Evolutionary conservation across 2,113 vertebrate species (phyloP).

Genomic region (Spermophilus dauricus): DNA sequence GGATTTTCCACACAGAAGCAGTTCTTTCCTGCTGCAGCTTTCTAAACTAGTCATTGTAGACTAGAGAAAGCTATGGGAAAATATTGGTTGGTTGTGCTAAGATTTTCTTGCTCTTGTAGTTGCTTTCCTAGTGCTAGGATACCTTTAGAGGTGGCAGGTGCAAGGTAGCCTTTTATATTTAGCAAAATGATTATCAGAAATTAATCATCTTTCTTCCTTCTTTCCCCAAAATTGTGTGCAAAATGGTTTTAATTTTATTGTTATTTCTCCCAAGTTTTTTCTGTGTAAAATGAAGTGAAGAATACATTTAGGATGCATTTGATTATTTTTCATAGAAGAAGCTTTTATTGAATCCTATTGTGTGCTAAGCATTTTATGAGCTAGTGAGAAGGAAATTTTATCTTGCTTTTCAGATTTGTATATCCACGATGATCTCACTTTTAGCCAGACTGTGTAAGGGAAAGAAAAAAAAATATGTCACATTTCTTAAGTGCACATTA

Average conservation of each 20-base stretch:
- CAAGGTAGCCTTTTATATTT: slow-evolving; percentile 19
- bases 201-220: neutral
- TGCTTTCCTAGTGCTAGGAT: neutral
- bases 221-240: neutral
- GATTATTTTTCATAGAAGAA: neutral
- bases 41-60: neutral
- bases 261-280: neutral
- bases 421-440: neutral
- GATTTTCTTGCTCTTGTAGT: neutral
- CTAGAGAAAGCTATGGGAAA: neutral
- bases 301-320: slow-evolving; percentile 30
- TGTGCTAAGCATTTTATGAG: neutral
- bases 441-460: neutral
- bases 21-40: neutral
- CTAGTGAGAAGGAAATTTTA: slow-evolving; percentile 16
- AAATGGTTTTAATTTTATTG: slow-evolving; percentile 48
- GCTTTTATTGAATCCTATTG: neutral
- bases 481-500: neutral
- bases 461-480: too few species aligned
- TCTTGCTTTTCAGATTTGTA: neutral
- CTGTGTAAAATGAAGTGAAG: slow-evolving; percentile 9
- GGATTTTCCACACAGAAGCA: neutral
- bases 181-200: slow-evolving; percentile 7
- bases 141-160: neutral
- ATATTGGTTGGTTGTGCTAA: neutral